Base-by-base conservation (phyloP, 2,113 vertebrate species). In the Micronisus gabar region DNA sequence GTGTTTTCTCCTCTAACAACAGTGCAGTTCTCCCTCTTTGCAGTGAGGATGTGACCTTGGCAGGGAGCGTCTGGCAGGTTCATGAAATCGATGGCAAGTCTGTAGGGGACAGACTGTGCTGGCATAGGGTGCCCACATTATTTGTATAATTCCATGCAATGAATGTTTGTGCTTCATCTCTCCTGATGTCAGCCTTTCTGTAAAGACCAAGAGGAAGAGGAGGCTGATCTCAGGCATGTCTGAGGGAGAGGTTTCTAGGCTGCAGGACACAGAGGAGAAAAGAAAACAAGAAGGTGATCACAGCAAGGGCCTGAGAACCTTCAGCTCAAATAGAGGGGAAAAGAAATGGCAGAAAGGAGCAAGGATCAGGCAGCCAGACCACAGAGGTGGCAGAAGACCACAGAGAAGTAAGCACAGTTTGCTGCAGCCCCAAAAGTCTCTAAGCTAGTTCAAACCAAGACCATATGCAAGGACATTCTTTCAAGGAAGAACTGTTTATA, bases 61-160 rank as follows among this genome's bases (percentile, higher is more conserved):
- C 38, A 86, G 36, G 73, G 9, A 70, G 2, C 3, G 50, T 58
- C 22, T 83, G 38, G 6, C 15, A 26, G 9, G 25, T 58, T 81
- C 3, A 6, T 84, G 48, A 62, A 45, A 21, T 45, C 55, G 38
- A 0, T 29, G 27, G 5, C 0, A 2, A 73, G 3, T 75, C 26
- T 30, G 6, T 22, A 62, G 30, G 14, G 9, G 22, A 22, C 6
- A 47, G 61, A 8, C 18, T 76, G 27, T 70, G 43, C 43, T 58
- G 30, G 12, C 12, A 36, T 2, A 47, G 14, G 19, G 4, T 62
- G 16, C 25, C 27, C 23, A 53, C n/a, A 36, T 3, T 47, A 5
- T 58, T 50, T 78, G 25, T 63, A 5, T 21, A 89, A 87, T 61
- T 76, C 21, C 34, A 66, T 40, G 11, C 14, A 56, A 10, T 43